Conservation (phyloP, 1,140 invertebrate species). For the Metaphire vulgaris region DNA sequence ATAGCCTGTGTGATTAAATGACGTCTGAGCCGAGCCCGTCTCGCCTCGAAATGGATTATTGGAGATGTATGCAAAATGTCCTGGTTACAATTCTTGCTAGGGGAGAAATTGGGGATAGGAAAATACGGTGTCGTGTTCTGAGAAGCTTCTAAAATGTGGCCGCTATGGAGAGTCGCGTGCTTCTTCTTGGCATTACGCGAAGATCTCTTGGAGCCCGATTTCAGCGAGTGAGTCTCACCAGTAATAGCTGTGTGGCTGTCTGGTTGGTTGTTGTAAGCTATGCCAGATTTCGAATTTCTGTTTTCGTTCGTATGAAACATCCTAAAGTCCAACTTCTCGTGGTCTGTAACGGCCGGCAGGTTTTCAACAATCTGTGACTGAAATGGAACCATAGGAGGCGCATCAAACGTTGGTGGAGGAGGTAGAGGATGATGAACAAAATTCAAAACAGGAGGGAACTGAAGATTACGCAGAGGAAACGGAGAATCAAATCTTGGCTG, state of each 20-base stretch:
- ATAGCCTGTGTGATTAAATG: too few relatives aligned
- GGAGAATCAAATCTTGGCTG: neutral
- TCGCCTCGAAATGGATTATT: neutral
- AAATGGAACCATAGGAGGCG: neutral
- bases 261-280: neutral
- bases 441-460: neutral
- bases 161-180: too few relatives aligned
- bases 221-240: neutral
- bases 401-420: neutral
- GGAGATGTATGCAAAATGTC: neutral
- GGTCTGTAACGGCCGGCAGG: neutral
- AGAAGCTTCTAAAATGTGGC: neutral
- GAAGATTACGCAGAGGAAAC: neutral
- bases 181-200: neutral
- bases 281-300: neutral
- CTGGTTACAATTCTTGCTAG: neutral
- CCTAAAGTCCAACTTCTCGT: neutral
- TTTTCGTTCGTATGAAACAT: neutral
- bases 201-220: neutral
- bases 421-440: neutral
- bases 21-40: neutral
- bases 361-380: neutral
- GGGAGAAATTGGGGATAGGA: neutral
- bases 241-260: neutral
- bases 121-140: neutral